These are phyloP conservation scores for Alentia gelatinosa DNA, from an alignment of 2,888 invertebrate genomes.

Conservation along the genomic window DNA sequence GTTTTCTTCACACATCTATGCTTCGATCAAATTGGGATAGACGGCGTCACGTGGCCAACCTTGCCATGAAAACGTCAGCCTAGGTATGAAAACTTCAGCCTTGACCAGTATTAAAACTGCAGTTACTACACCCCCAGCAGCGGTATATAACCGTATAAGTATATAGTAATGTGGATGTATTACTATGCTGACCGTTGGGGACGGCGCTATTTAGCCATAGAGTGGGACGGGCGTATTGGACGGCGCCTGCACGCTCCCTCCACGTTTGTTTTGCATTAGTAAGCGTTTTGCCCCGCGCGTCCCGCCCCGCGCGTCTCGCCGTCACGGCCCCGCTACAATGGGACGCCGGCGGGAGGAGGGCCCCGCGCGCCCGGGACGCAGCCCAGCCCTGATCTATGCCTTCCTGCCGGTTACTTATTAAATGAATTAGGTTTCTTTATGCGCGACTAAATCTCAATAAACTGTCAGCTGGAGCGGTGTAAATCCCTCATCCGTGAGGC, in stretches of 20 bases:
- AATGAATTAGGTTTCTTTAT: constrained; percentile 43
- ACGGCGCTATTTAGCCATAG: background rate
- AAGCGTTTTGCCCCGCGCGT: constrained; percentile 22
- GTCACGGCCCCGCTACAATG: background rate
- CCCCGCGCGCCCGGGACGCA: background rate
- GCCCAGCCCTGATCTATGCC: background rate
- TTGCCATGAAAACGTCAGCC: no score
- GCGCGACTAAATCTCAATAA: constrained; percentile 28
- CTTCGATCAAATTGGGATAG: no score
- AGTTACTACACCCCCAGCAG: no score
- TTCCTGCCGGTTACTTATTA: constrained; percentile 45
- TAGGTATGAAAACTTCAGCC: no score
- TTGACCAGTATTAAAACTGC: no score
- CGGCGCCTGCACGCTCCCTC: background rate
- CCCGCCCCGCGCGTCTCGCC: no score
- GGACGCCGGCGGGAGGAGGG: background rate
- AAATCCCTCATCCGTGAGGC: constrained; percentile 16
- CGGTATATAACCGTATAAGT: no score
- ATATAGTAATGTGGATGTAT: background rate
- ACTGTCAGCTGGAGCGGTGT: background rate
- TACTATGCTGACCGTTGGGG: background rate
- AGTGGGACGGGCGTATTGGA: background rate
- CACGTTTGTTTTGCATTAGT: constrained; percentile 29
- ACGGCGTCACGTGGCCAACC: no score
- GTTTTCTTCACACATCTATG: no score